Conservation (phyloP, 2,113 vertebrate genomes). For the Corythoichthys intestinalis region DNA sequence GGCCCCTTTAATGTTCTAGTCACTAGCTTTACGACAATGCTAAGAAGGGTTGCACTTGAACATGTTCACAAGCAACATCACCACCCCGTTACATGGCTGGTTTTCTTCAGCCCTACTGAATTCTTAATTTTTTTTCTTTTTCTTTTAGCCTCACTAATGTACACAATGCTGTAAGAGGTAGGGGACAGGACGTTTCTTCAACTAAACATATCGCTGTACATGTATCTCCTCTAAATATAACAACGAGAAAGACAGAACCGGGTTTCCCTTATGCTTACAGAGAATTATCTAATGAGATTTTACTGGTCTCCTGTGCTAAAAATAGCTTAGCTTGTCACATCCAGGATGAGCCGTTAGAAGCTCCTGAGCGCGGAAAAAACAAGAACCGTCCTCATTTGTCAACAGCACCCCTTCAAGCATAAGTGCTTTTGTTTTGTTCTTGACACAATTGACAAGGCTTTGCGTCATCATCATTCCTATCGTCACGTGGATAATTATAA, state of each 20-base stretch:
- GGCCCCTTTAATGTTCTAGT: conserved; percentile 44
- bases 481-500: conserved; percentile 22
- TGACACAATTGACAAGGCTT: conserved; percentile 19
- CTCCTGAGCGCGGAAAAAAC: conserved; percentile 45
- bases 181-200: conserved; percentile 14
- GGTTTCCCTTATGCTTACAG: conserved; percentile 33
- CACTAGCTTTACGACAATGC: conserved; percentile 21
- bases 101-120: conserved; percentile 20
- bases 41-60: conserved; percentile 28
- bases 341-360: conserved; percentile 51
- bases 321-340: conserved; percentile 57
- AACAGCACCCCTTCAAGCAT: conserved; percentile 41
- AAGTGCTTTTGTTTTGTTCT: conserved; percentile 30
- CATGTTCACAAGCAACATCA: conserved; percentile 22
- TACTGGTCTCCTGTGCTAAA: conserved; percentile 40
- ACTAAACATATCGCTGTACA: conserved; percentile 44
- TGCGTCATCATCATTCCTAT: conserved; percentile 27
- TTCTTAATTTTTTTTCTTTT: conserved; percentile 7
- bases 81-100: background rate
- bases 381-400: conserved; percentile 37
- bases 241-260: conserved; percentile 5
- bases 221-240: conserved; percentile 27
- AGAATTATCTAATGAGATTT: conserved; percentile 51
- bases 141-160: conserved; percentile 15
- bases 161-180: conserved; percentile 18